These are phyloP conservation scores for Procavia capensis DNA, from an alignment of 2,113 vertebrate genomes.

Conservation along the genomic window DNA sequence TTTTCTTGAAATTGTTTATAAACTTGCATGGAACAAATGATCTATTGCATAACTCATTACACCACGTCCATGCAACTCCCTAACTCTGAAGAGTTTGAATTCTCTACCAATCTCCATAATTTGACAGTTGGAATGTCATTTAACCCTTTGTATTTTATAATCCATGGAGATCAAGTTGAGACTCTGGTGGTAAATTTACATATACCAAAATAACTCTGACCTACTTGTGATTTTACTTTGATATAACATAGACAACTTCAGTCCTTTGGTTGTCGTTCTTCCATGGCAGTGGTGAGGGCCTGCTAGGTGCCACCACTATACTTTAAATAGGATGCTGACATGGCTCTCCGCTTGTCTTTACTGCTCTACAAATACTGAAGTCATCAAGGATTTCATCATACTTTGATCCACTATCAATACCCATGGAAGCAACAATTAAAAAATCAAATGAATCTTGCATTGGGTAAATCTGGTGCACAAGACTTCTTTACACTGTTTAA, in stretches of 20 bases:
- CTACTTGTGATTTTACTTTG: neutral
- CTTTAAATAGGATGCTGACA: neutral
- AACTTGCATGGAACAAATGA: neutral
- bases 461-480: too few species aligned
- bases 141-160: conserved; percentile 14
- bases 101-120: neutral
- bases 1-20: conserved; percentile 14
- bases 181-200: neutral
- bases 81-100: neutral
- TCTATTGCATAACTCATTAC: neutral
- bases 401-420: too few species aligned
- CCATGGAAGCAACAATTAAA: too few species aligned
- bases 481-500: too few species aligned
- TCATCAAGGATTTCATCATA: too few species aligned
- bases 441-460: too few species aligned
- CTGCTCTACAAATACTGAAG: too few species aligned
- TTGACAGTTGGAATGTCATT: neutral
- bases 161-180: neutral
- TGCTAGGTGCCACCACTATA: neutral
- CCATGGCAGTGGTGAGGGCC: neutral
- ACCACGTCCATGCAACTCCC: neutral
- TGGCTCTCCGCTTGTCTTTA: neutral
- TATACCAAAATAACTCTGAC: neutral
- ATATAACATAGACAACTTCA: neutral
- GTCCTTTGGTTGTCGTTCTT: neutral